Base-by-base conservation (phyloP, 1,140 invertebrate species). In the Portunus trituberculatus region DNA sequence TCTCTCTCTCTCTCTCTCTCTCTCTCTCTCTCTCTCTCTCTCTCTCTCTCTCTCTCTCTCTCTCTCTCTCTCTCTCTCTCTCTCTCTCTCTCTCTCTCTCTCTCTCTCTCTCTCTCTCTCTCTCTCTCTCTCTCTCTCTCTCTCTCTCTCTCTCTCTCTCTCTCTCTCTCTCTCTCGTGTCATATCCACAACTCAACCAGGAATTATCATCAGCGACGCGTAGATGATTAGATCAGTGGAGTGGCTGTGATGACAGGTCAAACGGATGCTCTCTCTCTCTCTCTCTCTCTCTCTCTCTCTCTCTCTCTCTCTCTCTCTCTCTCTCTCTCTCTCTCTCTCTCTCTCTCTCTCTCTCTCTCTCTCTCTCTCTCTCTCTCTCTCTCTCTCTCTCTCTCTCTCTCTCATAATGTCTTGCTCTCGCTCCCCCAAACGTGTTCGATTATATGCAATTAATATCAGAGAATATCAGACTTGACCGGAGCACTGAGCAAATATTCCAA, bases 251-350 rank as follows among this genome's bases (percentile, higher is more conserved):
- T 76, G 67, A 76, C 67, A 76, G 67, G 67, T 76, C 67, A 76
- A n/a, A 76, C 20, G 12, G 6, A n/a, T n/a, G 6, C 67, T 76
- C 59, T 76, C 59, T 76, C 59, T 76, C 59, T 76, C 59, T 76
- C 59, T 76, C 59, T 76, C 59, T 76, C 59, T 76, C 59, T 76
- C 59, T 76, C 59, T 76, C 59, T 76, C 59, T 76, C 59, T 76
- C 59, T 76, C 59, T 76, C 59, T 76, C 67, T 76, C 67, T 76
- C 67, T 76, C 67, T 76, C 67, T 76, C 67, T 76, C 67, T 76
- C 67, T 76, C 20, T n/a, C 25, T 59, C 52, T 59, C 52, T 59
- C 52, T 59, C 52, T 59, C 52, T 59, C 52, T 59, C 52, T 59
- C 52, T 59, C 52, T 59, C 52, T 59, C 52, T 59, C 52, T 59